Conservation (phyloP, 2,797 vertebrate species). For the Sebastes reedi region DNA sequence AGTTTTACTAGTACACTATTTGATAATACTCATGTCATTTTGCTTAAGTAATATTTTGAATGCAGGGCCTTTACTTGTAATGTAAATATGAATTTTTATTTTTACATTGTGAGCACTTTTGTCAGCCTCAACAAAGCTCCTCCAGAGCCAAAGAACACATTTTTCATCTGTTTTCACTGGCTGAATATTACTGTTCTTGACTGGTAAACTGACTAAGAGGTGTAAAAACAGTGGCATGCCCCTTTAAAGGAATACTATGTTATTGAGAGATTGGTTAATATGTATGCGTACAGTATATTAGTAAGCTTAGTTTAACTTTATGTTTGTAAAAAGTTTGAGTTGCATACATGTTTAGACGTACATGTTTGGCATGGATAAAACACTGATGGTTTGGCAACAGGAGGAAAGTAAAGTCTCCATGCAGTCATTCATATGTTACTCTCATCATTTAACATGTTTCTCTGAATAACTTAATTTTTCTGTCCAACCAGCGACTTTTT, state of each 20-base stretch:
- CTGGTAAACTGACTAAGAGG: neutral
- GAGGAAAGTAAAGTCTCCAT: neutral
- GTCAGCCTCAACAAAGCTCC: neutral
- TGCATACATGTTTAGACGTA: neutral
- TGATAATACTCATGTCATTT: neutral
- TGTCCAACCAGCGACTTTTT: conserved; percentile 10
- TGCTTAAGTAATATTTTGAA: neutral
- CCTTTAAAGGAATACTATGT: neutral
- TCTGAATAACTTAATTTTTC: neutral
- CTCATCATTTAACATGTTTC: neutral
- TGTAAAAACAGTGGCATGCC: neutral
- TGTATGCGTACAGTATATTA: neutral
- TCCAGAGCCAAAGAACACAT: neutral
- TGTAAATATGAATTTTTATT: neutral
- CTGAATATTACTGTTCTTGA: neutral
- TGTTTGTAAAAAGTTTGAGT: neutral
- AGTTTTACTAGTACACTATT: neutral
- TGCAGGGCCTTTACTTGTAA: neutral
- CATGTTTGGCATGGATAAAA: neutral
- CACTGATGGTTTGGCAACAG: neutral
- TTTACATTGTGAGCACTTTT: neutral
- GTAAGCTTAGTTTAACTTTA: neutral
- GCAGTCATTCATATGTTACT: neutral
- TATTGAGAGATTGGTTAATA: neutral
- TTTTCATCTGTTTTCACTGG: neutral